Conservation (phyloP, 2,888 invertebrate species). For the Deilephila porcellus region DNA sequence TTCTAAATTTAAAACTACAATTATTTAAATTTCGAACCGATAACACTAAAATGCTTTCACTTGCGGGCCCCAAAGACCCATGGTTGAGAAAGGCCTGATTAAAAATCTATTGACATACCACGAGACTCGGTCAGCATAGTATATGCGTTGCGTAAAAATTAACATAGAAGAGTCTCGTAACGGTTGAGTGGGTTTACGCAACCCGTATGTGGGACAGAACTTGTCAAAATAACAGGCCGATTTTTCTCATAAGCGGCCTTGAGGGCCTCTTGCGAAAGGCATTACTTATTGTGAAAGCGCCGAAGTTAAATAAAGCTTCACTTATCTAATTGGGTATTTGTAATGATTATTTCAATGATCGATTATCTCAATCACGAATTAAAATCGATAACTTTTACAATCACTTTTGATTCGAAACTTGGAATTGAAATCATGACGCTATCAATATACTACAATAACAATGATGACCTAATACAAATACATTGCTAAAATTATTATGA, state of each 20-base stretch:
- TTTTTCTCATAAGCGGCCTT: constrained; percentile 20
- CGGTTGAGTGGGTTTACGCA: constrained; percentile 3
- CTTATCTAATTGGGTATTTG: constrained; percentile 16
- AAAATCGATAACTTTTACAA: no score
- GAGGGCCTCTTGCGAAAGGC: constrained; percentile 6
- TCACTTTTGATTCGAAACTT: not conserved
- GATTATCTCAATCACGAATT: no score
- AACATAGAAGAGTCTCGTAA: constrained; percentile 38
- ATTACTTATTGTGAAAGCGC: constrained; percentile 2
- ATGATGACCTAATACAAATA: not conserved
- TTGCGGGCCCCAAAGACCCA: not conserved
- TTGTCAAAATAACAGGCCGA: constrained; percentile 16
- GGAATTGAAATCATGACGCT: not conserved
- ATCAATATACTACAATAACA: not conserved
- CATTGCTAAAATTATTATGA: no score
- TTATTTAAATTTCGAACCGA: not conserved
- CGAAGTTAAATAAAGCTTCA: constrained; percentile 8
- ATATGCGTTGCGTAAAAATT: constrained; percentile 49
- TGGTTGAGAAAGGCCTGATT: constrained; percentile 17
- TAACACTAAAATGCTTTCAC: constrained; percentile 8
- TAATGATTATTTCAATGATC: not conserved
- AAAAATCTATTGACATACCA: constrained; percentile 11
- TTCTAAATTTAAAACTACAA: not conserved
- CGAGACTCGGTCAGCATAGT: not conserved
- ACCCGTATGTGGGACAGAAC: constrained; percentile 13